phyloP scores from a whole-genome alignment of 64 coral and sea anemone genomes.

The Anthopleura sola region DNA sequence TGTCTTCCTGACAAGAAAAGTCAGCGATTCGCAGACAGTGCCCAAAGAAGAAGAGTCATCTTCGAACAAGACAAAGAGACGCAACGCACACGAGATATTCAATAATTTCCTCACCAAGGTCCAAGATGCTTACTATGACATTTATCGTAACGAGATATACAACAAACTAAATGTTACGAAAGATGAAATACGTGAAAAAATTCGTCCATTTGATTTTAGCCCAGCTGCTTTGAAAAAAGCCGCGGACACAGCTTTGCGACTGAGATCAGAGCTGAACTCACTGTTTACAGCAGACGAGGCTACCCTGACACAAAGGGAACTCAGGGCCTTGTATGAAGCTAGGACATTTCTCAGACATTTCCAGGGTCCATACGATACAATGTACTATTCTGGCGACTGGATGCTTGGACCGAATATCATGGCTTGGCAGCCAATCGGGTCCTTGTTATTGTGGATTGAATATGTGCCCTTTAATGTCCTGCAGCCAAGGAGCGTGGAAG shows the following conservation, averaged over 20 bases:
- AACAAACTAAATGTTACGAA: conserved; percentile 36
- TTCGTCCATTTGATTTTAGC: conserved; percentile 50
- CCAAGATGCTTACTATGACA: conserved; percentile 44
- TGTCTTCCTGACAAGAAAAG: not conserved
- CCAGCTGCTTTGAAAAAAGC: conserved; percentile 29
- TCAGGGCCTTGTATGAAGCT: conserved; percentile 44
- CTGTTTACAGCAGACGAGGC: conserved; percentile 13
- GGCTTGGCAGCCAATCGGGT: conserved; percentile 64
- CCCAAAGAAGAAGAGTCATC: not conserved
- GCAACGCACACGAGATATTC: not conserved
- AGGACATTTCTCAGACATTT: conserved; percentile 54
- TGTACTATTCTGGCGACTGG: conserved; percentile 66
- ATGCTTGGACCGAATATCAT: conserved; percentile 66
- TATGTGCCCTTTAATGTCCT: not conserved
- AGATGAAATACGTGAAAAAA: conserved; percentile 25
- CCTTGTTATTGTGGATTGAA: not conserved
- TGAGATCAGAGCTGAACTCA: conserved; percentile 29
- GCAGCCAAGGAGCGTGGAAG: conserved; percentile 28
- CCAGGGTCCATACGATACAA: conserved; percentile 37
- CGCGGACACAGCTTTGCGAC: conserved; percentile 26
- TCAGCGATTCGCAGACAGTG: not conserved
- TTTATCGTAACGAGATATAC: conserved; percentile 44
- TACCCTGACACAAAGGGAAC: conserved; percentile 31
- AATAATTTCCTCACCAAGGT: conserved; percentile 47
- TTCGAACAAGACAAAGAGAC: not conserved